Evolutionary conservation across 2,888 invertebrate genomes (phyloP).

Genomic region (Electrophaes corylata): DNA sequence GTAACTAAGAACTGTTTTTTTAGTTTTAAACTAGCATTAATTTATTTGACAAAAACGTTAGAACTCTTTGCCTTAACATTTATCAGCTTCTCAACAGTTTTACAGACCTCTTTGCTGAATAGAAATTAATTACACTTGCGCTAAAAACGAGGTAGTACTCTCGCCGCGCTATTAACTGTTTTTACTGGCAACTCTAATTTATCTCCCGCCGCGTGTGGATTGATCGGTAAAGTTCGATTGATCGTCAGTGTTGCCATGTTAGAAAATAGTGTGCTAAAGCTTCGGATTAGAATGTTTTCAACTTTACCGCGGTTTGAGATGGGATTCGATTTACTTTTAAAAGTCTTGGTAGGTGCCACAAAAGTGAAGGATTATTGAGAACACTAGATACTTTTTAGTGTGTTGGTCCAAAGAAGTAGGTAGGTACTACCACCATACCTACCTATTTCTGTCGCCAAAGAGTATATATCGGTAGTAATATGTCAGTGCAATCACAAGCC

Average conservation of each 20-base stretch:
- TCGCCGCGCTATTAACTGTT: constrained; percentile 37
- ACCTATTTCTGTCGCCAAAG: too few relatives aligned
- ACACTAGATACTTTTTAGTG: too few relatives aligned
- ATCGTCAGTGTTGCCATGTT: constrained; percentile 32
- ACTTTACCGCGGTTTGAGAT: neutral
- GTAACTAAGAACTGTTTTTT: too few relatives aligned
- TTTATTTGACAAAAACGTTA: neutral
- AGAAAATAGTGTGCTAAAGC: constrained; percentile 1
- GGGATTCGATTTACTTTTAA: neutral
- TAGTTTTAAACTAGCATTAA: neutral
- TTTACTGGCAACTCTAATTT: constrained; percentile 56
- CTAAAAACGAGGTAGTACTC: constrained; percentile 23
- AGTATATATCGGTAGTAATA: too few relatives aligned
- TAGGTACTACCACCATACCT: too few relatives aligned
- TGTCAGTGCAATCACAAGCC: too few relatives aligned
- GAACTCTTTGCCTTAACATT: neutral
- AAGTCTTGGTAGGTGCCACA: neutral
- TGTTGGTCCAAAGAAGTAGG: too few relatives aligned
- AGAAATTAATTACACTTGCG: constrained; percentile 27
- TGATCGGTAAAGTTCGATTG: constrained; percentile 41
- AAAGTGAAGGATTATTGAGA: too few relatives aligned
- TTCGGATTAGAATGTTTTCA: neutral
- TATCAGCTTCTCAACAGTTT: neutral
- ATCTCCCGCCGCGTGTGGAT: constrained; percentile 50
- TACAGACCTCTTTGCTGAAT: constrained; percentile 5